Evolutionary conservation across 2,113 vertebrate genomes (phyloP).

Genomic region (Mirounga angustirostris): DNA sequence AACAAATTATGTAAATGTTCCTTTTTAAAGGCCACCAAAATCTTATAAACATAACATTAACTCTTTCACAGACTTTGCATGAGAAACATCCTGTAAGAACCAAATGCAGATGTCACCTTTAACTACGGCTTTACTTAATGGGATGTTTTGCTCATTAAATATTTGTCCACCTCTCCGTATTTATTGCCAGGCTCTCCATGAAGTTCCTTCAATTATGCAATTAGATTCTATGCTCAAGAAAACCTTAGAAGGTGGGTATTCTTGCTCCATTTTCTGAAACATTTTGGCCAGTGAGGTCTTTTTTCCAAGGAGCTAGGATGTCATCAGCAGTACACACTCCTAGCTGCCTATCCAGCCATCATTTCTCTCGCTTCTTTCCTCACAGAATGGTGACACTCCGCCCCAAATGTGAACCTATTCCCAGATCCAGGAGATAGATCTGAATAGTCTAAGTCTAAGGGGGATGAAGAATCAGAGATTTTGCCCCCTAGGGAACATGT

Average conservation of each 20-base stretch:
- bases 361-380: background rate
- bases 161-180: background rate
- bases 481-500: background rate
- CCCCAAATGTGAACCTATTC: background rate
- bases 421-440: background rate
- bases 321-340: background rate
- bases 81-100: background rate
- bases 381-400: background rate
- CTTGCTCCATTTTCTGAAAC: conserved; percentile 10
- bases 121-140: background rate
- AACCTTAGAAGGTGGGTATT: background rate
- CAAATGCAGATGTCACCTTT: conserved; percentile 7
- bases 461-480: background rate
- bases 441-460: background rate
- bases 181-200: background rate
- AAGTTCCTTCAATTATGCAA: background rate
- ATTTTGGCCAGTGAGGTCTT: background rate
- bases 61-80: background rate
- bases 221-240: background rate
- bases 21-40: background rate
- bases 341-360: background rate
- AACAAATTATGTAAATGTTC: background rate
- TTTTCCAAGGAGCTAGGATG: background rate
- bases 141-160: background rate
- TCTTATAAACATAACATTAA: background rate